These are phyloP conservation scores for Aleiodes leptofemur DNA, from an alignment of 2,888 invertebrate species.

Conservation along the genomic window DNA sequence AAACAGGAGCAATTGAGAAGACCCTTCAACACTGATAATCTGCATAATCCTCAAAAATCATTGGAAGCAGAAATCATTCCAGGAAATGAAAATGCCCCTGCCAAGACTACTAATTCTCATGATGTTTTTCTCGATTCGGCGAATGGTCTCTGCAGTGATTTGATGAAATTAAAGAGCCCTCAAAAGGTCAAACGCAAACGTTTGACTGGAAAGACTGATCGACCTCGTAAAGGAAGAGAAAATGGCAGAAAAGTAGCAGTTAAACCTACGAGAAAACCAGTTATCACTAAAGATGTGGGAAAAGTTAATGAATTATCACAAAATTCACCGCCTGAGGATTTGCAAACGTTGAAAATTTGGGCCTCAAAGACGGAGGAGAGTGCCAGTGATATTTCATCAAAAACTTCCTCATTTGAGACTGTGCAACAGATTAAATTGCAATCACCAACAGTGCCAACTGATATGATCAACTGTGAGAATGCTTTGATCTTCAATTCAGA, in stretches of 20 bases:
- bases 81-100: too few relatives aligned
- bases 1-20: not conserved
- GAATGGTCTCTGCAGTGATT: slow-evolving; percentile 12
- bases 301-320: not conserved
- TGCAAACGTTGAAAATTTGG: slow-evolving; percentile 8
- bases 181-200: not conserved
- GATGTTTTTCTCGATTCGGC: not conserved
- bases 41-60: not conserved
- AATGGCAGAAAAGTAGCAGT: not conserved
- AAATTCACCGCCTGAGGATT: not conserved
- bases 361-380: slow-evolving; percentile 10
- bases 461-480: slow-evolving; percentile 23
- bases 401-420: not conserved
- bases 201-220: not conserved
- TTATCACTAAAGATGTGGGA: not conserved
- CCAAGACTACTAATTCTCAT: not conserved
- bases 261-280: slow-evolving; percentile 11
- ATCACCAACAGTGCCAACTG: not conserved
- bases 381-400: not conserved
- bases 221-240: not conserved
- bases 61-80: not conserved
- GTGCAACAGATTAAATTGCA: not conserved
- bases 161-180: slow-evolving; percentile 8
- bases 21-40: not conserved
- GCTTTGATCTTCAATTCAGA: slow-evolving; percentile 15